Percentiles rank a stretch among this genome's conserved stretches.
Conservation (phyloP, 1,140 invertebrate genomes). For the Diabrotica undecimpunctata region DNA sequence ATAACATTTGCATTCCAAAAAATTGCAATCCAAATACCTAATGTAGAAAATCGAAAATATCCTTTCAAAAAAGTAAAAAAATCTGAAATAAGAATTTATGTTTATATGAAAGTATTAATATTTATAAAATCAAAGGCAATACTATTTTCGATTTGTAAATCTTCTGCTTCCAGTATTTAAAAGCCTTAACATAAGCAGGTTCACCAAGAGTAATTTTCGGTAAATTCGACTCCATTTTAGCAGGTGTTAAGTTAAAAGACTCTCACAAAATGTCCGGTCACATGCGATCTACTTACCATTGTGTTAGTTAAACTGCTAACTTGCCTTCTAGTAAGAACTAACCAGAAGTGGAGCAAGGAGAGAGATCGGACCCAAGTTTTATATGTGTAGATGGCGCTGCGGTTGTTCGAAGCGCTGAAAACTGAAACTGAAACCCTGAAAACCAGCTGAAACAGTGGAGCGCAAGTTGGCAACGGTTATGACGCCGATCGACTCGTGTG, state of each 20-base stretch:
- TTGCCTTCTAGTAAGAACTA: conserved; percentile 54
- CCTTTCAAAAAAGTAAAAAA: conserved; percentile 18
- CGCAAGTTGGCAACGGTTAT: conserved; percentile 8
- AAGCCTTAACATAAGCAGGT: conserved; percentile 40
- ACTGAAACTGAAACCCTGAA: conserved; percentile 37
- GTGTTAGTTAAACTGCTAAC: conserved; percentile 58
- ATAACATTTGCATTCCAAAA: neutral
- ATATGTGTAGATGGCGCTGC: conserved; percentile 67
- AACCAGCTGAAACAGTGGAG: conserved; percentile 6
- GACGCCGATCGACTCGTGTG: too few relatives aligned
- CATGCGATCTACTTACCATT: conserved; percentile 58
- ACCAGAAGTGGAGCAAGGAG: conserved; percentile 69
- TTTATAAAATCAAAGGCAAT: conserved; percentile 22
- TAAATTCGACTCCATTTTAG: conserved; percentile 15
- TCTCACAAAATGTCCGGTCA: conserved; percentile 3
- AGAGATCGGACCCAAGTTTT: conserved; percentile 65
- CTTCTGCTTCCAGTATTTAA: conserved; percentile 44
- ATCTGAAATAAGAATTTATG: neutral
- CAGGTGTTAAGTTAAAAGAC: neutral
- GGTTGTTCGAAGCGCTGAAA: conserved; percentile 16
- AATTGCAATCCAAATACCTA: conserved; percentile 21
- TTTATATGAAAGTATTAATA: conserved; percentile 12
- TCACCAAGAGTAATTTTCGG: conserved; percentile 36
- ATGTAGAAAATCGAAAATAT: conserved; percentile 12
- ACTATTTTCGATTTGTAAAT: conserved; percentile 46